Conservation (phyloP, 1,140 invertebrate genomes). For the Platyscapa corneri region DNA sequence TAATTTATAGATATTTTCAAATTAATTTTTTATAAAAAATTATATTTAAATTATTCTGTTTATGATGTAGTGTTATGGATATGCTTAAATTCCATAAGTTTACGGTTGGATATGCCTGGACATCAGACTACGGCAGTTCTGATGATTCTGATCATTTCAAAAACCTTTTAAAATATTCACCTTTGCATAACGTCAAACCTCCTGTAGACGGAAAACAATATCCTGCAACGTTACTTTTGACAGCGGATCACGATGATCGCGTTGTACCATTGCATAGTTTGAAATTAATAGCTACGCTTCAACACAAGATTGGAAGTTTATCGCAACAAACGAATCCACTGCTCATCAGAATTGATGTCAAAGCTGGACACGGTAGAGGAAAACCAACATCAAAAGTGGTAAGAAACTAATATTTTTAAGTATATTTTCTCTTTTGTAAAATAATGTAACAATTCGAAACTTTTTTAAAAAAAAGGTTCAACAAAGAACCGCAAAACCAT, state of each 20-base stretch:
- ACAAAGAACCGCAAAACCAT: no score
- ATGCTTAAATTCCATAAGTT: constrained; percentile 99
- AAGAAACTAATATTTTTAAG: constrained; percentile 66
- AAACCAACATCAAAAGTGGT: constrained; percentile 96
- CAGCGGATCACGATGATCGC: constrained; percentile 98
- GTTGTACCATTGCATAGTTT: constrained; percentile 97
- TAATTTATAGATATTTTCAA: neutral
- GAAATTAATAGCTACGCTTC: constrained; percentile 95
- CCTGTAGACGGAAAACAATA: constrained; percentile 83
- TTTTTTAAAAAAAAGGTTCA: neutral
- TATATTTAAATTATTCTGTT: neutral
- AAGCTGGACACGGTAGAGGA: constrained; percentile 96
- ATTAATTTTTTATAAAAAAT: neutral
- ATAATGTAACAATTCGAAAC: neutral
- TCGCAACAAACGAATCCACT: constrained; percentile 89
- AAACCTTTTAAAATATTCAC: constrained; percentile 93
- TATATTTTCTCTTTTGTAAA: neutral
- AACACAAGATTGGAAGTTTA: constrained; percentile 81
- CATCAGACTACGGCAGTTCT: constrained; percentile 95
- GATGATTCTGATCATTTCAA: constrained; percentile 92
- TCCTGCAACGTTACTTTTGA: constrained; percentile 92
- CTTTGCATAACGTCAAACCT: constrained; percentile 91
- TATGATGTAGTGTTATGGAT: constrained; percentile 89
- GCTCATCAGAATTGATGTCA: constrained; percentile 92
- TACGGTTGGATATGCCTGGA: constrained; percentile 98